A percentile compares a stretch with the other conserved stretches of the same genome.
Evolutionary conservation across 2,113 vertebrate genomes (phyloP).

Genomic region (Mus pahari): DNA sequence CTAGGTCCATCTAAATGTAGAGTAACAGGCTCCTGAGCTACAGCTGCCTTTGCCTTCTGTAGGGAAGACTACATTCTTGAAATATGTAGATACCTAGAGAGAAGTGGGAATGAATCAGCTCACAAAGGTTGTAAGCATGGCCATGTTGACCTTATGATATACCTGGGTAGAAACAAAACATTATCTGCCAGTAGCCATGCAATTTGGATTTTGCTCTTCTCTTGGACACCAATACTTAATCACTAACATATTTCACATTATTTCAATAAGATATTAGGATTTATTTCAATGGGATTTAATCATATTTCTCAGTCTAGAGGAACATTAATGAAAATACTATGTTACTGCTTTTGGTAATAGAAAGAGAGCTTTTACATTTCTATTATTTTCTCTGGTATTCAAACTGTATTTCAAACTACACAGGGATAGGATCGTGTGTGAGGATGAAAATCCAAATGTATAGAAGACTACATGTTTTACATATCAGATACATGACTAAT

Average conservation of each 20-base stretch:
- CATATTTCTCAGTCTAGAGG: not conserved
- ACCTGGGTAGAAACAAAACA: not conserved
- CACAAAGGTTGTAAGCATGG: not conserved
- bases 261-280: constrained; percentile 17
- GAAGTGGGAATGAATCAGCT: not conserved
- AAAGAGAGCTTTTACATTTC: not conserved
- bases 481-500: not conserved
- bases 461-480: not conserved
- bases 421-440: not conserved
- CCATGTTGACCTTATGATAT: not conserved
- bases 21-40: not conserved
- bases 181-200: not conserved
- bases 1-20: not conserved
- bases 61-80: not conserved
- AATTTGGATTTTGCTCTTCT: not conserved
- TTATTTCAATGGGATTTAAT: not conserved
- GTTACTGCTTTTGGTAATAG: constrained; percentile 21
- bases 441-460: not conserved
- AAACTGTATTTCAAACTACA: not conserved
- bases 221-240: not conserved
- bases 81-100: not conserved
- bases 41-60: not conserved
- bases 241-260: constrained; percentile 22
- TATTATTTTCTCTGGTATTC: not conserved
- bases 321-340: not conserved